phyloP scores from a whole-genome alignment of 2,797 vertebrate genomes.

The Gephyroberyx darwinii region DNA sequence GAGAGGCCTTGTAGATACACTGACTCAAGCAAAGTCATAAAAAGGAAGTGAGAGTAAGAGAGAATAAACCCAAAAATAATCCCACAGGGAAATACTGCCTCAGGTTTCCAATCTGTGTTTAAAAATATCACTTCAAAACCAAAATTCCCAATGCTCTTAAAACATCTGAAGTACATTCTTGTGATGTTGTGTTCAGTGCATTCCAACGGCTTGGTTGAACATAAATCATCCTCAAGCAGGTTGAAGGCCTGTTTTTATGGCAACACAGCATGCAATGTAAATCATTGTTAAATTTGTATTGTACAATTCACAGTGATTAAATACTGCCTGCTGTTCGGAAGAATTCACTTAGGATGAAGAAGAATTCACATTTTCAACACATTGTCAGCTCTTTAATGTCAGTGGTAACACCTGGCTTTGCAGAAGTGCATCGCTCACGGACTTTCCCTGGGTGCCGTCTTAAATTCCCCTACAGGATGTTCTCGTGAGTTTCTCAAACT shows the following conservation, averaged over 20 bases:
- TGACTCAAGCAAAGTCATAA: too few species aligned
- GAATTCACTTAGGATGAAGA: slow-evolving; percentile 47
- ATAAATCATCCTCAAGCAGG: slow-evolving; percentile 57
- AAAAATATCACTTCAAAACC: slow-evolving; percentile 8
- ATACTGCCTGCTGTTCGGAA: slow-evolving; percentile 47
- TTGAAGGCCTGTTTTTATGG: slow-evolving; percentile 42
- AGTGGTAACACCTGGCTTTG: slow-evolving; percentile 70
- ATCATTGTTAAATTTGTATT: slow-evolving; percentile 50
- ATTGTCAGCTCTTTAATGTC: slow-evolving; percentile 42
- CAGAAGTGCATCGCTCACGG: slow-evolving; percentile 57
- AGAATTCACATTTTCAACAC: slow-evolving; percentile 34
- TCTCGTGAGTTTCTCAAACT: slow-evolving; percentile 8
- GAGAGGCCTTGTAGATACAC: too few species aligned
- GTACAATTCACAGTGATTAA: slow-evolving; percentile 32
- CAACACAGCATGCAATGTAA: slow-evolving; percentile 56
- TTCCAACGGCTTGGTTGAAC: slow-evolving; percentile 37
- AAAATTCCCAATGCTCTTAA: slow-evolving; percentile 12
- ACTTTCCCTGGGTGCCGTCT: slow-evolving; percentile 51
- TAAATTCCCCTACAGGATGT: slow-evolving; percentile 54
- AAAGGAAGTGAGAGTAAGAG: neutral
- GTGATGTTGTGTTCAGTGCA: slow-evolving; percentile 32
- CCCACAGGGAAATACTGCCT: neutral
- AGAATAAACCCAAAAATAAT: slow-evolving; percentile 15
- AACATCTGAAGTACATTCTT: neutral
- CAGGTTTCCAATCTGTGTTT: slow-evolving; percentile 1